Conservation (phyloP, 2,888 invertebrate species). For the Caenorhabditis afra region DNA sequence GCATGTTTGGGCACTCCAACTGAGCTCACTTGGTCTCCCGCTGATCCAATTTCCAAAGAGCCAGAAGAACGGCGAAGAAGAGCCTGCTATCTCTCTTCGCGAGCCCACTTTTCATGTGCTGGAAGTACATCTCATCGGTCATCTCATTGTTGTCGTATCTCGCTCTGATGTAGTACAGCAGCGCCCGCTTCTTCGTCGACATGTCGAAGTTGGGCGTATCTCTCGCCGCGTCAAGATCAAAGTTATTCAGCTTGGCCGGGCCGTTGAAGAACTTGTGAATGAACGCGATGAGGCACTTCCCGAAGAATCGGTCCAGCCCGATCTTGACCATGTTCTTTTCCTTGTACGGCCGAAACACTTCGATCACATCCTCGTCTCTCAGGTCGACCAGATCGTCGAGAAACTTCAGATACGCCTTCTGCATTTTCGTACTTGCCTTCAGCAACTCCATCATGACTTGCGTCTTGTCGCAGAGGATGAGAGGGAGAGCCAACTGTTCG, state of each 20-base stretch:
- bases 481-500: conserved; percentile 32
- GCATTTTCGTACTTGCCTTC: conserved; percentile 7
- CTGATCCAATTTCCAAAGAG: not conserved
- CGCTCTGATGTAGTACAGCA: conserved; percentile 6
- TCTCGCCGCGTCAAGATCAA: conserved; percentile 19
- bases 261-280: conserved; percentile 35
- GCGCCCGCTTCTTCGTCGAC: conserved; percentile 3
- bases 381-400: conserved; percentile 23
- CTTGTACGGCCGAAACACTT: conserved; percentile 16
- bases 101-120: conserved; percentile 15
- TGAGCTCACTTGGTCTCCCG: not conserved
- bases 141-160: conserved; percentile 22
- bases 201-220: conserved; percentile 30
- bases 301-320: conserved; percentile 1
- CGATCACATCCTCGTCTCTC: conserved; percentile 14
- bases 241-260: conserved; percentile 10
- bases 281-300: conserved; percentile 6
- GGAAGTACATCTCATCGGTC: conserved; percentile 34
- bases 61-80: not conserved
- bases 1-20: no score
- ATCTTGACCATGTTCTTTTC: conserved; percentile 17
- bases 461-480: conserved; percentile 21
- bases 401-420: conserved; percentile 30
- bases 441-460: conserved; percentile 22
- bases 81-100: not conserved